phyloP scores from a whole-genome alignment of 1,140 invertebrate genomes.

The Philopotamus ludificatus region DNA sequence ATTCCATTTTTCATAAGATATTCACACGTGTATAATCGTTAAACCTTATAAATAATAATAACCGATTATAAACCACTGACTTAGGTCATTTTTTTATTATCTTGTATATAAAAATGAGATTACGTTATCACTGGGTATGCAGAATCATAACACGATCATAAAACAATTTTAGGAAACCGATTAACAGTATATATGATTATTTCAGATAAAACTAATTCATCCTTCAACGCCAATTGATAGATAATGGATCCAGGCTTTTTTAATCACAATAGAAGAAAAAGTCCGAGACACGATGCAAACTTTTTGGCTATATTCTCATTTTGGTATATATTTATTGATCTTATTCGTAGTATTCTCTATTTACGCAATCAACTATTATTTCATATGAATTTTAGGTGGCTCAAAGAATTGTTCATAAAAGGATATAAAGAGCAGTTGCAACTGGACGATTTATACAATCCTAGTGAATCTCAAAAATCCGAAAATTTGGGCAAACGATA shows the following conservation, averaged over 20 bases:
- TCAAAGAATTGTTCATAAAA: constrained; percentile 14
- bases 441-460: constrained; percentile 30
- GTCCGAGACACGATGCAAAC: not conserved
- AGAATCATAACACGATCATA: too few species aligned
- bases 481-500: not conserved
- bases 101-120: too few species aligned
- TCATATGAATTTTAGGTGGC: constrained; percentile 26
- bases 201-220: too few species aligned
- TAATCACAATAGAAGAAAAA: not conserved
- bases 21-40: too few species aligned
- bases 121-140: too few species aligned
- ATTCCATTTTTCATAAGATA: too few species aligned
- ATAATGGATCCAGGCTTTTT: not conserved
- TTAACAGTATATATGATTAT: too few species aligned
- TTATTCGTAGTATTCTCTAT: not conserved
- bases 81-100: too few species aligned
- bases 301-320: not conserved
- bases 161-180: too few species aligned
- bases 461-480: not conserved
- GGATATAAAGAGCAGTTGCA: constrained; percentile 23
- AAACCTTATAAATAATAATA: too few species aligned
- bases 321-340: not conserved
- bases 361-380: not conserved
- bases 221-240: too few species aligned
- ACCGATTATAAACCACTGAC: too few species aligned